Percentiles rank a stretch among this genome's conserved stretches.
These are phyloP conservation scores for Sebastes kiyomatsui DNA, from an alignment of 2,797 vertebrate species.

Conservation along the genomic window DNA sequence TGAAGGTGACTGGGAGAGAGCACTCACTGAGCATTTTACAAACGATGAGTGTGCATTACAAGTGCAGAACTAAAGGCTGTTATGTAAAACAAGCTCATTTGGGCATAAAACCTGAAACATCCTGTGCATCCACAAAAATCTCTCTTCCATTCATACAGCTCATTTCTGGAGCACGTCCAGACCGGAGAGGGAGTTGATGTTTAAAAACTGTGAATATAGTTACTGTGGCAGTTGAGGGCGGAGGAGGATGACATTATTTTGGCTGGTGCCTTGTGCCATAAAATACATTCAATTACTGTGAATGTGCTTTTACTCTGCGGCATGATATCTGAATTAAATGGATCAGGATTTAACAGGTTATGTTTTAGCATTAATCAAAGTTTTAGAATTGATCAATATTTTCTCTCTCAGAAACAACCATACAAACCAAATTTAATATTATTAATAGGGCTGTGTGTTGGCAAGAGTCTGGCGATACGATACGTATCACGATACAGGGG, in stretches of 20 bases:
- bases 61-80: conserved; percentile 41
- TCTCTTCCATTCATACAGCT: neutral
- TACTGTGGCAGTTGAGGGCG: conserved; percentile 16
- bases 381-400: neutral
- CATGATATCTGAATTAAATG: conserved; percentile 25
- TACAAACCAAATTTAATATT: neutral
- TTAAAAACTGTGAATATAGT: conserved; percentile 31
- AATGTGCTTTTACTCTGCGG: conserved; percentile 25
- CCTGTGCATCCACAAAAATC: conserved; percentile 26
- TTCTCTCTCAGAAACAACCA: neutral
- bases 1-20: conserved; percentile 36
- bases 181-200: conserved; percentile 23
- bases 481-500: accelerated
- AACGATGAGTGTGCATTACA: conserved; percentile 18
- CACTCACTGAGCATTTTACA: conserved; percentile 18
- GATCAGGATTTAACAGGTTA: neutral
- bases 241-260: conserved; percentile 34
- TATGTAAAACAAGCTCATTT: conserved; percentile 58
- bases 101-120: conserved; percentile 34
- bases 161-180: conserved; percentile 29
- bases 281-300: conserved; percentile 36
- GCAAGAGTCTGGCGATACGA: accelerated
- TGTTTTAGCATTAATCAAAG: neutral
- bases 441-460: neutral
- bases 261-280: conserved; percentile 21